phyloP scores from a whole-genome alignment of 2,888 invertebrate species.

The Gymnoscelis rufifasciata region DNA sequence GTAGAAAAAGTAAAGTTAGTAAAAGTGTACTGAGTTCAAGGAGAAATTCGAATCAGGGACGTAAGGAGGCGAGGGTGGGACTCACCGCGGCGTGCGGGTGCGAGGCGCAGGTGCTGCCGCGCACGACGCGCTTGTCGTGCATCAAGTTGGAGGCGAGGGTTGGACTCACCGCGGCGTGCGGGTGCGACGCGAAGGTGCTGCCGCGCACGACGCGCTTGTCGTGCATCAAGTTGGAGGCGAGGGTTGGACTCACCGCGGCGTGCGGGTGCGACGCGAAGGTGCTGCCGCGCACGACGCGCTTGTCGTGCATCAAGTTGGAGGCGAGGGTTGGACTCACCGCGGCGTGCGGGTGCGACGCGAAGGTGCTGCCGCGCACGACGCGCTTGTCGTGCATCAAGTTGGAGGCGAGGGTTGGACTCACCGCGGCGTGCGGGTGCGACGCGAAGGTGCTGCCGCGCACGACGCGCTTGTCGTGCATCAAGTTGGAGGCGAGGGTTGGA shows the following conservation, averaged over 20 bases:
- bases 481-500: conserved; percentile 41
- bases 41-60: too few relatives aligned
- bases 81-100: conserved; percentile 65
- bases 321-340: conserved; percentile 47
- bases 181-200: conserved; percentile 83
- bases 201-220: conserved; percentile 92
- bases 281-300: conserved; percentile 90
- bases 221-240: conserved; percentile 87
- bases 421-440: background rate
- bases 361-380: conserved; percentile 91
- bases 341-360: conserved; percentile 72
- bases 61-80: conserved; percentile 16
- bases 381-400: conserved; percentile 95
- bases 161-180: conserved; percentile 60
- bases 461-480: conserved; percentile 1
- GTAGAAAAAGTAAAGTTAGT: too few relatives aligned
- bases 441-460: conserved; percentile 40
- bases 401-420: conserved; percentile 38
- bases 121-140: conserved; percentile 91
- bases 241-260: conserved; percentile 54
- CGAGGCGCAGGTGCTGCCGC: conserved; percentile 88
- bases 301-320: conserved; percentile 92
- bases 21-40: background rate
- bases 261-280: conserved; percentile 81
- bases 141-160: conserved; percentile 82